Percentiles rank a stretch among this genome's conserved stretches.
phyloP scores from a whole-genome alignment of 2,113 vertebrate genomes.

The Phalacrocorax brasilianus region DNA sequence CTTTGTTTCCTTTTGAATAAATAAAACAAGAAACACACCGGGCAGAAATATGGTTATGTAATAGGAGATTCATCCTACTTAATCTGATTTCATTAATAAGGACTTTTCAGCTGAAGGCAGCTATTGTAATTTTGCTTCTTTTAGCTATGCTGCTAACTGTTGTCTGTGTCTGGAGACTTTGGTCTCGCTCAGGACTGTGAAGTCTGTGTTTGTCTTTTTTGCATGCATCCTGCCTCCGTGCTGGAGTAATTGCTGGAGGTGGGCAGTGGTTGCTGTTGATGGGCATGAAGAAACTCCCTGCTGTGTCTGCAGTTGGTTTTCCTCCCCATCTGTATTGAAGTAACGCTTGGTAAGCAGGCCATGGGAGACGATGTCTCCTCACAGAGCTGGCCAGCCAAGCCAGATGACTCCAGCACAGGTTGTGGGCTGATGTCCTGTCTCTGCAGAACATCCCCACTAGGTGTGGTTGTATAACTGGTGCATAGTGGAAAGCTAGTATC shows the following conservation, averaged over 20 bases:
- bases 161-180: fast-evolving
- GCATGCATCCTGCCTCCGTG: not conserved
- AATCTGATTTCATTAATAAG: not conserved
- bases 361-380: not conserved
- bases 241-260: not conserved
- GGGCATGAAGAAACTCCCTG: not conserved
- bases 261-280: not conserved
- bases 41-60: not conserved
- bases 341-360: not conserved
- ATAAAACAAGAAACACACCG: not conserved
- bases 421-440: not conserved
- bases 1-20: constrained; percentile 5
- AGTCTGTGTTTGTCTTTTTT: not conserved
- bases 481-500: not conserved
- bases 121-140: not conserved
- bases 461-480: not conserved
- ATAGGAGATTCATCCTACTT: not conserved
- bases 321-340: not conserved
- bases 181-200: fast-evolving
- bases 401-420: not conserved
- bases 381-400: not conserved
- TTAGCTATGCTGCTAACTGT: not conserved
- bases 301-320: not conserved
- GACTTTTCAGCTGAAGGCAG: not conserved
- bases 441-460: not conserved